Conservation (phyloP, 1,140 invertebrate genomes). For the Chironomus striatipennis region DNA sequence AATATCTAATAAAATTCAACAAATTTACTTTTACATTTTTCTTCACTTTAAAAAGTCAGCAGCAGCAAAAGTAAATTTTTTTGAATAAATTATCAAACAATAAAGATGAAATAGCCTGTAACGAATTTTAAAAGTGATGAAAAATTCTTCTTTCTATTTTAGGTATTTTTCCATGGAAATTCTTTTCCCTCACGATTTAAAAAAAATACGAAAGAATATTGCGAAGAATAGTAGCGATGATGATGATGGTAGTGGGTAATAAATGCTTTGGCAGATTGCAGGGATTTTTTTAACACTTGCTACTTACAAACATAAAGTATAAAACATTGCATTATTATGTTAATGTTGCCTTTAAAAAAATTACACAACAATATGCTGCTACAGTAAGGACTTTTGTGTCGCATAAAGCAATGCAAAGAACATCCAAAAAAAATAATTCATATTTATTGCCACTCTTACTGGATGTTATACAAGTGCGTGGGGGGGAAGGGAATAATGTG, state of each 20-base stretch:
- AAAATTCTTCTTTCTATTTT: neutral
- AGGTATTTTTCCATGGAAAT: no score
- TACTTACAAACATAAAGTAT: conserved; percentile 19
- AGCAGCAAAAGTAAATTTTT: neutral
- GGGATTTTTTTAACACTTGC: conserved; percentile 23
- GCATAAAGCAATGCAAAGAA: neutral
- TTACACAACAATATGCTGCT: conserved; percentile 10
- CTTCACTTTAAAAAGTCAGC: neutral
- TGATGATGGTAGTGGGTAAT: neutral
- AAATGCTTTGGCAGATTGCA: conserved; percentile 18
- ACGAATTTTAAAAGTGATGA: conserved; percentile 12
- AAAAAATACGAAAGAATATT: no score
- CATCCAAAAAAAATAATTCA: conserved; percentile 8
- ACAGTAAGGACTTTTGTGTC: neutral
- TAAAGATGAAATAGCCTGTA: conserved; percentile 17
- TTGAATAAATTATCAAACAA: conserved; percentile 14
- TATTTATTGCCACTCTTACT: conserved; percentile 14
- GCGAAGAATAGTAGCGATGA: neutral
- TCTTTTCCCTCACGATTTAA: neutral
- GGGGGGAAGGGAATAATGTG: neutral
- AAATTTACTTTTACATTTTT: neutral
- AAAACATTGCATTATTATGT: conserved; percentile 24
- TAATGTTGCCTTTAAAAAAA: conserved; percentile 21
- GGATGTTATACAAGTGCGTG: neutral
- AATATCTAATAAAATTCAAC: neutral